phyloP scores from a whole-genome alignment of 2,113 vertebrate genomes.

The Sorex fumeus region DNA sequence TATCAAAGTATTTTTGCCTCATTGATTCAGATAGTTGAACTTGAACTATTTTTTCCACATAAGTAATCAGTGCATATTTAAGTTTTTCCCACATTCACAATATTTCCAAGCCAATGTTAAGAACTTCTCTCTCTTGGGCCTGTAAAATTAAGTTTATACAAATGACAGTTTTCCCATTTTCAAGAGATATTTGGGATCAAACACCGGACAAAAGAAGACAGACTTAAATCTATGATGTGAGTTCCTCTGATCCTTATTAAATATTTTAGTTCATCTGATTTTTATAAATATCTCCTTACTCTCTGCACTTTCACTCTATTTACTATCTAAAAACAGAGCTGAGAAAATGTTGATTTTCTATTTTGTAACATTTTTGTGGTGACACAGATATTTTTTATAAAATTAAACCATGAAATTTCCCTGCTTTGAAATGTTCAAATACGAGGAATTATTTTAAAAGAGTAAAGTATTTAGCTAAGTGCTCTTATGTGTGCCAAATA shows the following conservation, averaged over 20 bases:
- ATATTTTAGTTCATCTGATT: background rate
- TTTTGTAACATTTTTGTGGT: constrained; percentile 77
- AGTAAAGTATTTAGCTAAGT: constrained; percentile 50
- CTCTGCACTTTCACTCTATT: background rate
- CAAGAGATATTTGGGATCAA: constrained; percentile 67
- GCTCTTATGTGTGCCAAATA: constrained; percentile 40
- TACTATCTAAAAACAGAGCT: constrained; percentile 69
- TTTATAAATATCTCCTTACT: background rate
- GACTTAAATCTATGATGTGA: constrained; percentile 57
- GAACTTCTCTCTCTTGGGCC: constrained; percentile 60
- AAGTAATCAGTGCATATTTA: constrained; percentile 40
- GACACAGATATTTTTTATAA: constrained; percentile 69
- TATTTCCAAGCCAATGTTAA: constrained; percentile 71
- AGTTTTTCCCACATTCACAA: constrained; percentile 52
- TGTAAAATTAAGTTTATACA: constrained; percentile 77
- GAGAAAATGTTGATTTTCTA: constrained; percentile 74
- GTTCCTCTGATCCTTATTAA: background rate
- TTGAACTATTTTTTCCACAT: constrained; percentile 24
- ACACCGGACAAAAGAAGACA: constrained; percentile 62
- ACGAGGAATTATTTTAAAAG: constrained; percentile 70
- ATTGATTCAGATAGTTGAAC: background rate
- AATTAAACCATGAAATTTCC: constrained; percentile 60
- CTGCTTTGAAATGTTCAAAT: constrained; percentile 68
- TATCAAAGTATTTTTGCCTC: constrained; percentile 13
- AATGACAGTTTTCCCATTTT: constrained; percentile 57